phyloP scores from a whole-genome alignment of 1,140 invertebrate genomes.

The Sarcophaga bullata region DNA sequence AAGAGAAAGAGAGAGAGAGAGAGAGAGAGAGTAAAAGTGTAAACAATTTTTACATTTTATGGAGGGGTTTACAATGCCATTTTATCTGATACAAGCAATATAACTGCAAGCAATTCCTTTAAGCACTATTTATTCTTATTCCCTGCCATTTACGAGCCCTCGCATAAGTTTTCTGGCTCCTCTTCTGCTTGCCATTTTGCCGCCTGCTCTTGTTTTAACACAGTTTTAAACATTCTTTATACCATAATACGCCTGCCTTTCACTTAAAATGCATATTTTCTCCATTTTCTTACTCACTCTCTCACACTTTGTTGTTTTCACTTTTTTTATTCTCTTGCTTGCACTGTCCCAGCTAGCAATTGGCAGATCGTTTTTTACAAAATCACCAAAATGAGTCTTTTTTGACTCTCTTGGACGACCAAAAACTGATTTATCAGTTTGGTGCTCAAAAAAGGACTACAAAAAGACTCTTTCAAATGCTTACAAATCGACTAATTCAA shows the following conservation, averaged over 20 bases:
- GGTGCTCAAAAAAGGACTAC: too few species aligned
- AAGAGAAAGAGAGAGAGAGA: too few species aligned
- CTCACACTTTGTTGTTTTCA: too few species aligned
- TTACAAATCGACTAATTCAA: too few species aligned
- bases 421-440: too few species aligned
- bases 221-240: too few species aligned
- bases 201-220: neutral
- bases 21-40: neutral
- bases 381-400: too few species aligned
- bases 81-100: constrained; percentile 15
- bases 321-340: too few species aligned
- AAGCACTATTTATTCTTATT: constrained; percentile 15
- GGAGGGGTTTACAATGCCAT: neutral
- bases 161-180: neutral
- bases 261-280: neutral
- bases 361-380: too few species aligned
- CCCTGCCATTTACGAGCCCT: neutral
- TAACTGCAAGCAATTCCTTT: constrained; percentile 20
- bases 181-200: neutral
- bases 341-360: too few species aligned
- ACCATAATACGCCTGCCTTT: neutral
- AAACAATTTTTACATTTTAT: constrained; percentile 25
- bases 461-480: too few species aligned
- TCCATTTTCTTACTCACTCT: neutral
- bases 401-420: too few species aligned